Evolutionary conservation across 1,140 invertebrate genomes (phyloP).

Genomic region (Wiebesia pumilae): DNA sequence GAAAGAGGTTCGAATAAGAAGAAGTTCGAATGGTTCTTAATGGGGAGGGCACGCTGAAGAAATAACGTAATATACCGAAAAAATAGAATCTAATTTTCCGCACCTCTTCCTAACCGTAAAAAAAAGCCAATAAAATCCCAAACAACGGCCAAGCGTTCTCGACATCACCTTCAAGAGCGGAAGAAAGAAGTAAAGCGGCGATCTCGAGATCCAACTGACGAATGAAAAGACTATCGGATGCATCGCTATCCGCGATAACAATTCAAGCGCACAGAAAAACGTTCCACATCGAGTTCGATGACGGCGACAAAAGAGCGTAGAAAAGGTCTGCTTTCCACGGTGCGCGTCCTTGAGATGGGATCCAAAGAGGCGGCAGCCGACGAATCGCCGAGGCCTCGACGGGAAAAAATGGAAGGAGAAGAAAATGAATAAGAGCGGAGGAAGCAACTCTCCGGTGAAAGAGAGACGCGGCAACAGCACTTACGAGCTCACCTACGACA

Average conservation of each 20-base stretch:
- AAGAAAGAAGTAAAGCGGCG: not conserved
- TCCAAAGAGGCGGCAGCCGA: conserved; percentile 40
- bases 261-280: not conserved
- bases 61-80: too few relatives aligned
- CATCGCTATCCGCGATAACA: not conserved
- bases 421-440: not conserved
- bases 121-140: not conserved
- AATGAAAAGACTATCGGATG: not conserved
- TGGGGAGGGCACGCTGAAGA: too few relatives aligned
- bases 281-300: not conserved
- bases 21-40: too few relatives aligned
- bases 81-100: too few relatives aligned
- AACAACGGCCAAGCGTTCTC: conserved; percentile 15
- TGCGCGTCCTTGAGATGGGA: conserved; percentile 2
- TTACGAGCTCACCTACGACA: not conserved
- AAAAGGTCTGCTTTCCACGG: conserved; percentile 21
- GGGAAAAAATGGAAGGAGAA: not conserved
- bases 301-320: not conserved
- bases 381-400: not conserved
- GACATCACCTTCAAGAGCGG: not conserved
- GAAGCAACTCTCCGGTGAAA: not conserved
- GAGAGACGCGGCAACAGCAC: not conserved
- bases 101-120: too few relatives aligned
- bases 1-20: too few relatives aligned
- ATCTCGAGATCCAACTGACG: not conserved